Base-by-base conservation (phyloP, 2,113 vertebrate species). In the Lagopus leucura region DNA sequence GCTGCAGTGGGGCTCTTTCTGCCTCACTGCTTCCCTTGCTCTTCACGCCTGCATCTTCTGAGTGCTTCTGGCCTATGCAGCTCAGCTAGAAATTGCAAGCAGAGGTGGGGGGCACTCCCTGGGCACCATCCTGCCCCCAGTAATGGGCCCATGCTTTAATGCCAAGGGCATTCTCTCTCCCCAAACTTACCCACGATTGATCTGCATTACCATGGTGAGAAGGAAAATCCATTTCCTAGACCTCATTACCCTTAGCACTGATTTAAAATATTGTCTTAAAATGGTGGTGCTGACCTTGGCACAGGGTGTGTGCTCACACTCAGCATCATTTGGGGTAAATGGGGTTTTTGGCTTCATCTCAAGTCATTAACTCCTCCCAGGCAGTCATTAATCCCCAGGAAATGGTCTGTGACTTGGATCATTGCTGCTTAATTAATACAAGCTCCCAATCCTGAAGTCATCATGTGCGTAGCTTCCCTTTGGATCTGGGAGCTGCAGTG, bases 341-440 rank as follows among this genome's bases (percentile, higher is more conserved):
- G 94, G 93, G 94, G 74, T 91, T 91, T 86, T 32, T 97, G 95
- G 88, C 90, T 74, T 67, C 50, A 18, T 94, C 86, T 94, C 93
- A 96, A 95, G 28, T 61, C 58, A 65, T 75, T 69, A 89, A 48
- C 79, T 90, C 90, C 43, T 96, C 89, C 88, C 57, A 79, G 73
- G 12, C 47, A 47, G 82, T 82, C 86, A 95, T 94, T 94, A 94
- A 97, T 96, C 82, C 83, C 65, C 83, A 67, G 88, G 90, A 95
- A 97, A 89, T 79, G 92, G 72, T 90, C 88, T 7, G 57, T 43
- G 84, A 14, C 75, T 89, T 21, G 91, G 75, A 88, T 75, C 94
- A 36, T 71, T 4, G 63, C 47, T 88, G 83, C 74, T 91, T 86
- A 67, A 94, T 97, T 81, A 81, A 83, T 67, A 65, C 19, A 27